Base-by-base conservation (phyloP, 2,113 vertebrate species). In the Origma solitaria region DNA sequence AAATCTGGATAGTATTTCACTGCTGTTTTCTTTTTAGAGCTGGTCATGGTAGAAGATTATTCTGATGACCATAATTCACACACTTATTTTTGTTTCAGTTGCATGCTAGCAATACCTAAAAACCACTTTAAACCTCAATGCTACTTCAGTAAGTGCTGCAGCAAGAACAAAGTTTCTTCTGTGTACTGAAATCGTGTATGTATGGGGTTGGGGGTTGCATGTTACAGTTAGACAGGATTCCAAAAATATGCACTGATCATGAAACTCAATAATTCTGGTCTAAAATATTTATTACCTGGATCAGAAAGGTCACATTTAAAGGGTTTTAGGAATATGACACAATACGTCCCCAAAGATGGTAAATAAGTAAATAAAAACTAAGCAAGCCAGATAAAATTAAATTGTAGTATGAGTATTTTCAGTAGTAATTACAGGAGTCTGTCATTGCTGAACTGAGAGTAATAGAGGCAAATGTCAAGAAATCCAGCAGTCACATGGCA, bases 401-500 rank as follows among this genome's bases (percentile, higher is more conserved):
- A 84, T 35, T 72, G 40, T 24, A 71, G n/a, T 37, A 64, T 51
- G 28, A 64, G 33, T 27, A 62, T 82, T 86, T 95, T 92, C 76
- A 76, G 64, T 30, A 40, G n/a, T 76, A 93, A 78, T 82, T 94
- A 68, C 33, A 80, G 77, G 22, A 89, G 44, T 31, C 83, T 91
- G 70, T 87, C 69, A 45, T 53, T 72, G 81, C 83, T 68, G 82
- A 86, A 92, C 33, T 75, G 72, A 92, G 81, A 88, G 77, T 71
- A 84, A 84, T 23, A 82, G 44, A 91, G 40, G 81, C 53, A 89
- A 92, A 87, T 87, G 73, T 95, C 93, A 94, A 89, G 91, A 94
- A 94, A 95, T 92, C 27, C 83, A 92, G 62, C 57, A 44, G 80
- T 94, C 94, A 95, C 65, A 71, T 35, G 73, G 54, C n/a, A 72